Evolutionary conservation across 1,140 invertebrate species (phyloP), one percentile per base, ranked within the genome.

Genomic region (Tachypleus tridentatus): DNA sequence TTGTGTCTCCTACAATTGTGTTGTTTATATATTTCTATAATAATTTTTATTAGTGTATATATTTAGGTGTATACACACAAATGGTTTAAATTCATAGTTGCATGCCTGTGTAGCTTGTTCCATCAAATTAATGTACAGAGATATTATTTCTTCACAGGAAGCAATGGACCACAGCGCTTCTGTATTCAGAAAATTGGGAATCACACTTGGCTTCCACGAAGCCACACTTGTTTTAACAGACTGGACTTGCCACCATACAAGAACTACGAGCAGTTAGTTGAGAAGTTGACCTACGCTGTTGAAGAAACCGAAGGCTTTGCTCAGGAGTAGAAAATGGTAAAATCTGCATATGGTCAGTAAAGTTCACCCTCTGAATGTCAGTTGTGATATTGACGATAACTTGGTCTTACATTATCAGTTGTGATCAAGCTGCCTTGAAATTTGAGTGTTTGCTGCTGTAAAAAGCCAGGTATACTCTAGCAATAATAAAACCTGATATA

Each of bases 171-270:
- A 0, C 97, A 99, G 79, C 80, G 93, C 70, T 99, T 99, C 79
- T 99, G 97, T 80, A 98, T 99, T 75, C 97, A 99, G 78, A 97
- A 98, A 80, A 95, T 99, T 59, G 97, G 97, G n/a, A 99, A 99
- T 77, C 97, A 99, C 72, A 97, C 93, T 1, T 98, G 92, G 93
- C 79, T 97, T 69, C 94, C 94, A 10, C 81, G 93, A 11, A 93
- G 90, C 63, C 94, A 97, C 76, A 98, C 94, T 3, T 98, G 29
- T 29, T 29, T 29, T 29, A 29, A 29, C 29, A 29, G 29, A 29
- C 29, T 29, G 29, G 29, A 29, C 29, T 29, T 29, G 29, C 29
- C 29, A 29, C 29, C 81, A 92, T 97, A 97, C 74, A 93, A 93
- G 76, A 93, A 87, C 71, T 97, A 96, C 76, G 93, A 97, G 76